phyloP scores from a whole-genome alignment of 2,888 invertebrate genomes.

The Sussaba pulchella region DNA sequence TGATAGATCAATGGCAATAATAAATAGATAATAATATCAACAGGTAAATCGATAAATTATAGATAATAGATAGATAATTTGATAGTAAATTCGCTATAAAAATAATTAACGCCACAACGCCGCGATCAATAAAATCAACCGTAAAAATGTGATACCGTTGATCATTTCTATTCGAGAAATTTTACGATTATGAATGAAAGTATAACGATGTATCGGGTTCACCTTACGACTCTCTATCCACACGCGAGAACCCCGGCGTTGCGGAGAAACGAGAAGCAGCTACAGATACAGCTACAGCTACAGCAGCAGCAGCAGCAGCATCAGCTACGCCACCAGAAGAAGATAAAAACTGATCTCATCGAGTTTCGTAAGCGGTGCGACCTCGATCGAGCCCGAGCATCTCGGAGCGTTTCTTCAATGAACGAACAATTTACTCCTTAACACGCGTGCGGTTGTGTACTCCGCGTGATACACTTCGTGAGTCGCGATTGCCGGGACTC shows the following conservation, averaged over 20 bases:
- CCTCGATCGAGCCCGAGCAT: slow-evolving; percentile 55
- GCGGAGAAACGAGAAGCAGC: slow-evolving; percentile 37
- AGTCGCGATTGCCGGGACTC: slow-evolving; percentile 7
- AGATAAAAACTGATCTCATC: slow-evolving; percentile 65
- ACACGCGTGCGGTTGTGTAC: slow-evolving; percentile 15
- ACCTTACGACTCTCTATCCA: slow-evolving; percentile 41
- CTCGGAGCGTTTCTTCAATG: slow-evolving; percentile 61
- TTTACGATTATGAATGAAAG: slow-evolving; percentile 55
- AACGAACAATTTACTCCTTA: slow-evolving; percentile 29
- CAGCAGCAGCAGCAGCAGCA: too few relatives aligned
- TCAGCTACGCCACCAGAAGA: too few relatives aligned
- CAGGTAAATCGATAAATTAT: too few relatives aligned
- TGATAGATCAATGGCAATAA: too few relatives aligned
- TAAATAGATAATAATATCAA: too few relatives aligned
- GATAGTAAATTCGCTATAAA: too few relatives aligned
- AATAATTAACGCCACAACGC: too few relatives aligned
- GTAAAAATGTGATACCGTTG: too few relatives aligned
- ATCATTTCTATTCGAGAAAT: not conserved
- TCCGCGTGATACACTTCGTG: slow-evolving; percentile 17
- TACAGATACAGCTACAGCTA: too few relatives aligned
- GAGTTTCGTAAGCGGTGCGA: slow-evolving; percentile 61
- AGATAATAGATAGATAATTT: too few relatives aligned
- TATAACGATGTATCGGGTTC: slow-evolving; percentile 48
- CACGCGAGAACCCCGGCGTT: slow-evolving; percentile 21
- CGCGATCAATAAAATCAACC: not conserved